Base-by-base conservation (phyloP, 2,888 invertebrate genomes). In the Hypsopygia costalis region DNA sequence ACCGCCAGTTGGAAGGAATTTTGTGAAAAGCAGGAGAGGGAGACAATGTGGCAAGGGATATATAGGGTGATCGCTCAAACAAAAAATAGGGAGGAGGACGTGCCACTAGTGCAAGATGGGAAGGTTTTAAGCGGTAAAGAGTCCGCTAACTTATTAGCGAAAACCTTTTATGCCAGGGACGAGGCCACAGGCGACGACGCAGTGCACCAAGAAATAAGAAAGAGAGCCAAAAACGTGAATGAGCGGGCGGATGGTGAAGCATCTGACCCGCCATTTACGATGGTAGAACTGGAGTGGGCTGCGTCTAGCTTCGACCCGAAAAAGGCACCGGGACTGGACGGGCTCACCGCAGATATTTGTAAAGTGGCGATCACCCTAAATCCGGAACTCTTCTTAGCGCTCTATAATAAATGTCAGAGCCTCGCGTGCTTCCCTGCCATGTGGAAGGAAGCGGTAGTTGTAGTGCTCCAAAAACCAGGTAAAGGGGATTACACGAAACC, bases 41-140 rank as follows among this genome's bases (percentile, higher is more conserved):
- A n/a, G n/a, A n/a, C n/a, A n/a, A n/a, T n/a, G n/a, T n/a, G n/a
- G n/a, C n/a, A 42, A 10, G 37, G 42, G 1, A 38, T 34, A 1
- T 48, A 48, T n/a, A 43, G 48, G 16, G 41, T 48, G 0, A 39
- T 49, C 5, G 20, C 21, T 6, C 43, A 34, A 6, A 49, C 45
- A 0, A 12, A 3, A 0, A n/a, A n/a, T n/a, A n/a, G n/a, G n/a
- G n/a, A n/a, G n/a, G n/a, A n/a, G n/a, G n/a, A n/a, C n/a, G n/a
- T 20, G 1, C 40, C 35, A 0, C 21, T 47, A 10, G 22, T 22
- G 7, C 34, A 11, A 7, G 39, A 43, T 1, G 43, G 44, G 0
- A 28, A 10, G 8, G 20, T n/a, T 0, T 16, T 45, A n/a, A 12
- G 31, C n/a, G n/a, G n/a, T n/a, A n/a, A n/a, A n/a, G n/a, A n/a